phyloP scores from a whole-genome alignment of 2,888 invertebrate genomes.

The Napeogenes sylphis region DNA sequence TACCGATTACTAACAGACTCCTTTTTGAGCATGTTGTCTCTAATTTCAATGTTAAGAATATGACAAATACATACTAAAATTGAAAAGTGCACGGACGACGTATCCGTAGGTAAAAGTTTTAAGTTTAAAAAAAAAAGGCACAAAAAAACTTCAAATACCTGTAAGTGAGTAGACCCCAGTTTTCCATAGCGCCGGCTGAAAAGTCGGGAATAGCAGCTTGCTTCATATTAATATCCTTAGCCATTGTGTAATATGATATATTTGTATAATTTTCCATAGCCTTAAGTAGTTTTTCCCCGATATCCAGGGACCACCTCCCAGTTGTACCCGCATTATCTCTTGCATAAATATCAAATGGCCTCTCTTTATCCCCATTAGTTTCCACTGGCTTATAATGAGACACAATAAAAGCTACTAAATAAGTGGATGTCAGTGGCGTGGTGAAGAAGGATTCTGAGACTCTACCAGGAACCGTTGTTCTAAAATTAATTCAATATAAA shows the following conservation, averaged over 20 bases:
- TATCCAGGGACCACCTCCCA: slow-evolving; percentile 64
- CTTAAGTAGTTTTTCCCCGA: slow-evolving; percentile 65
- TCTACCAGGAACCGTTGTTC: slow-evolving; percentile 35
- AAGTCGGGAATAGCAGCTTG: slow-evolving; percentile 89
- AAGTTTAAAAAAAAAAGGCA: too few species aligned
- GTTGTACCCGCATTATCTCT: slow-evolving; percentile 57
- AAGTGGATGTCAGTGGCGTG: slow-evolving; percentile 86
- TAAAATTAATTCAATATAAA: not conserved
- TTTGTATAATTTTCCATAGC: slow-evolving; percentile 79
- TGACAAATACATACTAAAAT: too few species aligned
- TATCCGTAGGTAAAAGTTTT: too few species aligned
- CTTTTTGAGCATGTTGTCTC: too few species aligned
- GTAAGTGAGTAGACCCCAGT: slow-evolving; percentile 90
- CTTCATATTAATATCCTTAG: slow-evolving; percentile 74
- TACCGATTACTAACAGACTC: too few species aligned
- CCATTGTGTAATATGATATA: slow-evolving; percentile 72
- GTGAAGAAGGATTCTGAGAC: slow-evolving; percentile 67
- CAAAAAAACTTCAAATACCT: slow-evolving; percentile 56
- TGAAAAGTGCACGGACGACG: too few species aligned
- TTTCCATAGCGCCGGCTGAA: slow-evolving; percentile 89
- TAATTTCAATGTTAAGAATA: too few species aligned
- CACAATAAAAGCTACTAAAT: slow-evolving; percentile 90
- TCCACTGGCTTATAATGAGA: slow-evolving; percentile 80
- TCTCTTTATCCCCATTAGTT: slow-evolving; percentile 32
- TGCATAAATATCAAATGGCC: slow-evolving; percentile 66